phyloP scores from a whole-genome alignment of 2,113 vertebrate genomes.

The Carassius gibelio region DNA sequence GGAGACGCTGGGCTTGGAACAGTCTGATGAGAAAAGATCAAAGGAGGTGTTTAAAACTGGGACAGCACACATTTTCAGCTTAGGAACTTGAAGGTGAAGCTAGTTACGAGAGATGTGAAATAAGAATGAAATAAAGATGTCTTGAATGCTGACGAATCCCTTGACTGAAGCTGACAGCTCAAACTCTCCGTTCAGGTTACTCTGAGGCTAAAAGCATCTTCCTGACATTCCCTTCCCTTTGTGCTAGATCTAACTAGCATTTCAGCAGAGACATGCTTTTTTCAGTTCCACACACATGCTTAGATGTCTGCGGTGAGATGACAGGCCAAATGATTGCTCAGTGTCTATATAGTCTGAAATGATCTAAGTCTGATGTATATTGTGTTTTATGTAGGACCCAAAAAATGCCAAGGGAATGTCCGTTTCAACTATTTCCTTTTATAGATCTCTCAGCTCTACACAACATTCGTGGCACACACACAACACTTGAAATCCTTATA shows the following conservation, averaged over 20 bases:
- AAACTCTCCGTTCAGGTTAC: slow-evolving; percentile 50
- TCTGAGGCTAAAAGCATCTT: slow-evolving; percentile 43
- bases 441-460: background rate
- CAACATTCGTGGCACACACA: background rate
- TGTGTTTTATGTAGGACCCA: background rate
- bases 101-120: slow-evolving; percentile 10
- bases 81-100: slow-evolving; percentile 24
- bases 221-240: slow-evolving; percentile 16
- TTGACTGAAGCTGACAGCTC: slow-evolving; percentile 53
- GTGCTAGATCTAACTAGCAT: slow-evolving; percentile 35
- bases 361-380: slow-evolving; percentile 14
- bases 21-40: slow-evolving; percentile 77
- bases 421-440: slow-evolving; percentile 1
- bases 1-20: slow-evolving; percentile 82
- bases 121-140: slow-evolving; percentile 23
- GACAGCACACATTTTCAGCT: background rate
- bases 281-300: slow-evolving; percentile 35
- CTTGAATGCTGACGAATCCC: slow-evolving; percentile 9
- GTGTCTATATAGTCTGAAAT: slow-evolving; percentile 19
- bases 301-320: slow-evolving; percentile 38
- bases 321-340: slow-evolving; percentile 32
- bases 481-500: background rate
- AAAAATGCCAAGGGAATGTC: background rate
- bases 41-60: slow-evolving; percentile 37
- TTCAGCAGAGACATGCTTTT: slow-evolving; percentile 38